Evolutionary conservation across 2,888 invertebrate species (phyloP).

Genomic region (Spialia ferax): DNA sequence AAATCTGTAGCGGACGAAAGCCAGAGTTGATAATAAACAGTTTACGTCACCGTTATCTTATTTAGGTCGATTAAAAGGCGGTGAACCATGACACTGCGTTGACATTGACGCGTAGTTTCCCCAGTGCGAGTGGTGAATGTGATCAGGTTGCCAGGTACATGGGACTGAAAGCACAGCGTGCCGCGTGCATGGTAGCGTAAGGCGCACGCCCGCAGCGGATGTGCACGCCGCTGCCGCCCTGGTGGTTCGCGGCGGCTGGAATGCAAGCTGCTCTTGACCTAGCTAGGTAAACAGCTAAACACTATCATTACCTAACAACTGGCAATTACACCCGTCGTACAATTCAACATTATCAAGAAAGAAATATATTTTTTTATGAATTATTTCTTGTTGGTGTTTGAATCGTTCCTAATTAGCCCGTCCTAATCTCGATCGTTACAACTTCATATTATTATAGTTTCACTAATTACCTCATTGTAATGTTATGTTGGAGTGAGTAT

Average conservation of each 20-base stretch:
- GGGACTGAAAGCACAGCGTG: slow-evolving; percentile 50
- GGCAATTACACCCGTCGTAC: not conserved
- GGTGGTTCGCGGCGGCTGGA: slow-evolving; percentile 81
- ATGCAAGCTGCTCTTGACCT: slow-evolving; percentile 86
- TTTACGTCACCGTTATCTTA: slow-evolving; percentile 74
- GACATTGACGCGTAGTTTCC: slow-evolving; percentile 67
- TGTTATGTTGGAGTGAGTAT: no score
- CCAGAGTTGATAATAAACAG: slow-evolving; percentile 61
- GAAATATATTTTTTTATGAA: no score
- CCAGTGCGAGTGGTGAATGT: slow-evolving; percentile 70
- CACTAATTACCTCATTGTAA: no score
- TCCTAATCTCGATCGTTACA: no score
- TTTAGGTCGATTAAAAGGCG: slow-evolving; percentile 70
- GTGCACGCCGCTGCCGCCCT: slow-evolving; percentile 81
- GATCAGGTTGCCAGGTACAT: slow-evolving; percentile 67
- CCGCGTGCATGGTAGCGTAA: slow-evolving; percentile 55
- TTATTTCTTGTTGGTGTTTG: no score
- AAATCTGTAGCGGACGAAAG: slow-evolving; percentile 43
- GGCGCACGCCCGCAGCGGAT: slow-evolving; percentile 73
- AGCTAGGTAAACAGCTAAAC: slow-evolving; percentile 72
- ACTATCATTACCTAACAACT: not conserved
- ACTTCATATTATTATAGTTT: not conserved
- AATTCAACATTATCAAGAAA: not conserved
- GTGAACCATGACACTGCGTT: slow-evolving; percentile 78
- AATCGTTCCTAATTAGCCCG: no score